phyloP scores from a whole-genome alignment of 2,113 vertebrate genomes.

The Bungarus multicinctus region DNA sequence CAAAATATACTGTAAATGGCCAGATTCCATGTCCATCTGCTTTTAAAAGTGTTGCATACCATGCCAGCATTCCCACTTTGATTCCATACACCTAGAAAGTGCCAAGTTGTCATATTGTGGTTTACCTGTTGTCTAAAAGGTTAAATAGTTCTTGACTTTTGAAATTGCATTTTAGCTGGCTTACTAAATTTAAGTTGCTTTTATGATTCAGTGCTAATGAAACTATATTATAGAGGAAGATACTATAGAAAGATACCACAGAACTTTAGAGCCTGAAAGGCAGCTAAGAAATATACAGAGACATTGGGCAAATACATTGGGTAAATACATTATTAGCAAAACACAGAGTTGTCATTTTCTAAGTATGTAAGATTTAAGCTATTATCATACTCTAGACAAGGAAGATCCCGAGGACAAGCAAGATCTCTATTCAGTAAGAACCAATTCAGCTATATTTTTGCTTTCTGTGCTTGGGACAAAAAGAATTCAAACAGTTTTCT shows the following conservation, averaged over 20 bases:
- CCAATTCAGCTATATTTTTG: background rate
- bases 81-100: background rate
- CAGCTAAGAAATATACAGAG: background rate
- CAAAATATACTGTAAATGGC: background rate
- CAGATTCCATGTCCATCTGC: background rate
- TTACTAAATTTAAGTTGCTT: background rate
- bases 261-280: background rate
- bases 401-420: background rate
- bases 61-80: background rate
- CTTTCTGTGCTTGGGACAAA: background rate
- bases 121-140: background rate
- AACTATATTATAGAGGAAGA: background rate
- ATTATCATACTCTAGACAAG: background rate
- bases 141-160: background rate
- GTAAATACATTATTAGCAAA: background rate
- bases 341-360: slow-evolving; percentile 32
- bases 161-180: background rate
- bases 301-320: background rate
- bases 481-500: background rate
- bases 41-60: background rate
- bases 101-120: background rate
- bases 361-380: background rate
- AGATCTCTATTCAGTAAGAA: background rate
- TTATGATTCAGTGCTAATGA: background rate
- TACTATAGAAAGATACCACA: background rate